Evolutionary conservation across 2,888 invertebrate genomes (phyloP).

Genomic region (Athetis lepigone): DNA sequence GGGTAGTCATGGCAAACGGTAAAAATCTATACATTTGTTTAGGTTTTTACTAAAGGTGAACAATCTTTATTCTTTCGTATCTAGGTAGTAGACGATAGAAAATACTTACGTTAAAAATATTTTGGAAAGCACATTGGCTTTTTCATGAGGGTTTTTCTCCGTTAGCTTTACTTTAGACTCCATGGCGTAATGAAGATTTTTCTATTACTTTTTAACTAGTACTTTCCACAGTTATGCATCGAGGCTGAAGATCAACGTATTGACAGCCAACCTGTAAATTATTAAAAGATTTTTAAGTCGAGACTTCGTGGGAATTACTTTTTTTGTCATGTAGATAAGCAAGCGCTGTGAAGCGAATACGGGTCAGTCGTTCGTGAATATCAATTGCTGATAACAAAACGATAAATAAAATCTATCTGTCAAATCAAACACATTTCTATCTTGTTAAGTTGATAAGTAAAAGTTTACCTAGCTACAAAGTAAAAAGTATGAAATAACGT

Average conservation of each 20-base stretch:
- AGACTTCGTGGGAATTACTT: constrained; percentile 7
- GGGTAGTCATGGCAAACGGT: too few species aligned
- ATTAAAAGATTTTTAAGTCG: constrained; percentile 6
- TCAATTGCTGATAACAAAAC: neutral
- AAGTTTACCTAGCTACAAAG: too few species aligned
- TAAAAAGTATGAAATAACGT: too few species aligned
- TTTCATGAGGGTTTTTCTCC: constrained; percentile 91
- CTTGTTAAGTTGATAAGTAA: too few species aligned
- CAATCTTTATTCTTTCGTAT: neutral
- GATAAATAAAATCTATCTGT: neutral
- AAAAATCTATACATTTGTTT: too few species aligned
- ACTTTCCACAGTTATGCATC: neutral
- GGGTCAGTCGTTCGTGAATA: neutral
- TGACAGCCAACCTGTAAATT: constrained; percentile 1
- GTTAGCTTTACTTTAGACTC: constrained; percentile 91
- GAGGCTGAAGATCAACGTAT: neutral
- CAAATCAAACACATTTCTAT: too few species aligned
- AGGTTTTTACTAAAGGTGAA: too few species aligned
- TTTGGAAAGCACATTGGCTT: constrained; percentile 90
- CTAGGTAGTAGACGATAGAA: neutral
- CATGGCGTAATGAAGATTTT: constrained; percentile 76
- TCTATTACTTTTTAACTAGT: neutral
- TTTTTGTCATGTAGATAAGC: constrained; percentile 2
- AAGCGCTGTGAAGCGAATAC: neutral
- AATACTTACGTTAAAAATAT: constrained; percentile 91